Percentiles rank a stretch among this genome's conserved stretches.
These are phyloP conservation scores for Phalacrocorax brasilianus DNA, from an alignment of 2,113 vertebrate genomes.

Conservation along the genomic window DNA sequence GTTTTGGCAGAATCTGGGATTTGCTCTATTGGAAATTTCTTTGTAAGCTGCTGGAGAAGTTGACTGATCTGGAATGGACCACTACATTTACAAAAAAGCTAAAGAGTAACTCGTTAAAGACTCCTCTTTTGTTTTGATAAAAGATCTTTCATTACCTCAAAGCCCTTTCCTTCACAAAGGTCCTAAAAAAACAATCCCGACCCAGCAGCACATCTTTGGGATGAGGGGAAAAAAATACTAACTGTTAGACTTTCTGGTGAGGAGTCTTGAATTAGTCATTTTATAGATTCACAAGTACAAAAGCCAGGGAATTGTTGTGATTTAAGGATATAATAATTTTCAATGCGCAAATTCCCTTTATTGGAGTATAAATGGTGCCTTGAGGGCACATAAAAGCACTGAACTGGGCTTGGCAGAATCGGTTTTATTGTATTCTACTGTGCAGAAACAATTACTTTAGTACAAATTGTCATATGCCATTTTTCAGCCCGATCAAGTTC, in stretches of 20 bases:
- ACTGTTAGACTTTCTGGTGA: neutral
- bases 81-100: neutral
- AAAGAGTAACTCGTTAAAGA: neutral
- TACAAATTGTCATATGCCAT: conserved; percentile 23
- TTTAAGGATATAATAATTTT: conserved; percentile 37
- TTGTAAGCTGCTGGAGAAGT: conserved; percentile 7
- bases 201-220: neutral
- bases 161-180: neutral
- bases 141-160: conserved; percentile 7
- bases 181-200: neutral
- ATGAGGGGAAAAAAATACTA: neutral
- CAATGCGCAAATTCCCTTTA: neutral
- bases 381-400: conserved; percentile 29
- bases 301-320: conserved; percentile 5
- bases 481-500: conserved; percentile 35
- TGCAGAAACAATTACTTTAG: conserved; percentile 45
- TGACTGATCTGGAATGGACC: conserved; percentile 15
- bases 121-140: neutral
- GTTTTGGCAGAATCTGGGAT: conserved; percentile 34
- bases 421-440: conserved; percentile 51
- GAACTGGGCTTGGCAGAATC: conserved; percentile 38
- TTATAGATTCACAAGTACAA: neutral
- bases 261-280: neutral
- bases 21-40: conserved; percentile 27
- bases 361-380: conserved; percentile 24